Percentiles rank a stretch among this genome's conserved stretches.
These are phyloP conservation scores for Sebastes minor DNA, from an alignment of 2,797 vertebrate species.

Conservation along the genomic window DNA sequence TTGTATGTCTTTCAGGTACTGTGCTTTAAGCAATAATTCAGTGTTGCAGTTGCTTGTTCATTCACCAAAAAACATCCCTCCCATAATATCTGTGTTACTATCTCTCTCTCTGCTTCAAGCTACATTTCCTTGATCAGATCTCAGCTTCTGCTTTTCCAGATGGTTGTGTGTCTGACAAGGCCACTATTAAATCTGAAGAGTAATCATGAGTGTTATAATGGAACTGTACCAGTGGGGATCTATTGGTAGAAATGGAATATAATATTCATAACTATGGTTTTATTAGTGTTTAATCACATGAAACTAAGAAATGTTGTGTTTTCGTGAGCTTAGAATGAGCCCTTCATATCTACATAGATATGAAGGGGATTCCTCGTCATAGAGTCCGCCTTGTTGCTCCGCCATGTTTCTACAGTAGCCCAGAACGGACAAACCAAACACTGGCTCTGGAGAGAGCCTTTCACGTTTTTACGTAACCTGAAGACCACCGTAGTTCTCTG, in stretches of 20 bases:
- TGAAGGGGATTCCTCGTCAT: too few species aligned
- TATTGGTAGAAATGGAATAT: too few species aligned
- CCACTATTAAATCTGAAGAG: constrained; percentile 16
- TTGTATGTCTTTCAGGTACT: not conserved
- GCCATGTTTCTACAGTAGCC: rapidly evolving
- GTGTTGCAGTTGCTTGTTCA: not conserved
- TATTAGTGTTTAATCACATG: rapidly evolving
- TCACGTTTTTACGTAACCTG: too few species aligned
- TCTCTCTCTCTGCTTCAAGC: not conserved
- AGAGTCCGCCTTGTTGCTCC: too few species aligned
- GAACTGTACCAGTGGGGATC: not conserved
- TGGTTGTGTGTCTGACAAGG: not conserved
- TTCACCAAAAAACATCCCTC: not conserved
- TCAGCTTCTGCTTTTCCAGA: constrained; percentile 13
- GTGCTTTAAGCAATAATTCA: not conserved
- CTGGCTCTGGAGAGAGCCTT: too few species aligned
- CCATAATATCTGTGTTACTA: not conserved
- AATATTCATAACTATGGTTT: too few species aligned
- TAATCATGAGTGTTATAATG: constrained; percentile 7
- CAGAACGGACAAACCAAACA: too few species aligned
- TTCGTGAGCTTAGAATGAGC: too few species aligned
- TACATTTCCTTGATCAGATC: not conserved
- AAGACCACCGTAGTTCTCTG: too few species aligned
- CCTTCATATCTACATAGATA: too few species aligned
- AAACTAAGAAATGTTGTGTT: too few species aligned